phyloP scores from a whole-genome alignment of 64 coral and sea anemone species.

The Montipora foliosa region DNA sequence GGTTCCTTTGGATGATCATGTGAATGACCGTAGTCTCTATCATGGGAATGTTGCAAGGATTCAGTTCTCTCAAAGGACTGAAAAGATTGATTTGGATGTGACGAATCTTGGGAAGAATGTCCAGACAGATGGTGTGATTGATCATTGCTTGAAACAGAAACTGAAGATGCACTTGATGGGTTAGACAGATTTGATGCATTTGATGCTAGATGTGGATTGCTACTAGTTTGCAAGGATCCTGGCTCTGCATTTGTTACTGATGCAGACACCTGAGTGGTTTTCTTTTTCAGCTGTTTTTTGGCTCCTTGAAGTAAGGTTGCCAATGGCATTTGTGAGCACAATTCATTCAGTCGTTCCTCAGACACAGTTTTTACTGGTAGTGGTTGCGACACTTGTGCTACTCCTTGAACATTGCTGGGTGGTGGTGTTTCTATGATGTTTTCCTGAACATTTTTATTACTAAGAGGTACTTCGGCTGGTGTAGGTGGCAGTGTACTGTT shows the following conservation, averaged over 20 bases:
- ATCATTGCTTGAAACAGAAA: not conserved
- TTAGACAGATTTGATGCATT: not conserved
- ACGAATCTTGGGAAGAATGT: not conserved
- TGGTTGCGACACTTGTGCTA: not conserved
- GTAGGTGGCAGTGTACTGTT: not conserved
- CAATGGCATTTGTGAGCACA: not conserved
- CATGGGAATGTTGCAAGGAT: not conserved
- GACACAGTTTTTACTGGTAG: not conserved
- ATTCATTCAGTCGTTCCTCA: not conserved
- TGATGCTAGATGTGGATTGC: not conserved
- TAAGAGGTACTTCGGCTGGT: not conserved
- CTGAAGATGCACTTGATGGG: not conserved
- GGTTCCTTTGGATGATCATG: not conserved
- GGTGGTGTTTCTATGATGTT: not conserved
- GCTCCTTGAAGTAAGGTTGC: constrained; percentile 19
- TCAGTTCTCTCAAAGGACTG: not conserved
- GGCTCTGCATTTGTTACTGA: not conserved
- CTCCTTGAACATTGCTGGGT: not conserved
- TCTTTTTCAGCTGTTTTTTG: constrained; percentile 7
- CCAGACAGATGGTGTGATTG: not conserved
- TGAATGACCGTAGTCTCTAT: constrained; percentile 3
- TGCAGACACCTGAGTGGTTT: not conserved
- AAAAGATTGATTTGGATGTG: constrained; percentile 10
- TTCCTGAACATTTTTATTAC: not conserved
- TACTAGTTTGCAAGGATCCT: not conserved